Evolutionary conservation across 2,113 vertebrate genomes (phyloP).

Genomic region (Phocoena sinus): DNA sequence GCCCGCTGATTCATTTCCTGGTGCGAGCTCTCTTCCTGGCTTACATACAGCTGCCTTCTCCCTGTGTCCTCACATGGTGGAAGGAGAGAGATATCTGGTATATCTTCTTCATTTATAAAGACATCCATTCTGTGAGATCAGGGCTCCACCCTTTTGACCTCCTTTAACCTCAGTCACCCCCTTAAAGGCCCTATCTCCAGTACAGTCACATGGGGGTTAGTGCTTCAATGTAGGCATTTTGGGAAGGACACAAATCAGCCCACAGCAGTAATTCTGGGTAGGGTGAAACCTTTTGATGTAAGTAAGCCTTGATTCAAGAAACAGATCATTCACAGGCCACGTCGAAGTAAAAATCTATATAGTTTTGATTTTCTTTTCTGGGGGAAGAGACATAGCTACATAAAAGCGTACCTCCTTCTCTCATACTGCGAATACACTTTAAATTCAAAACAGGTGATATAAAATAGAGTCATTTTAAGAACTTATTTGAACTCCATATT

Average conservation of each 20-base stretch:
- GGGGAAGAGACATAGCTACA: neutral
- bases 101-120: neutral
- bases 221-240: neutral
- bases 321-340: neutral
- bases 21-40: neutral
- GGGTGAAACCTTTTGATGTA: neutral
- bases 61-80: neutral
- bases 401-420: neutral
- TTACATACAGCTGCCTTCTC: neutral
- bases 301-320: neutral
- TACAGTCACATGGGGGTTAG: neutral
- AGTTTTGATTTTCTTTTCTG: neutral
- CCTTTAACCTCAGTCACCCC: neutral
- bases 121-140: neutral
- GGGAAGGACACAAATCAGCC: neutral
- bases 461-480: neutral
- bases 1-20: neutral
- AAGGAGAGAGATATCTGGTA: neutral
- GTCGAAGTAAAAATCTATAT: neutral
- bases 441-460: neutral
- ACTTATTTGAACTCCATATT: neutral
- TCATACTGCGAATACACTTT: neutral
- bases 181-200: neutral
- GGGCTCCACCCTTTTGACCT: neutral
- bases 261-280: neutral